These are phyloP conservation scores for Craniophora ligustri DNA, from an alignment of 2,888 invertebrate genomes.

Conservation along the genomic window DNA sequence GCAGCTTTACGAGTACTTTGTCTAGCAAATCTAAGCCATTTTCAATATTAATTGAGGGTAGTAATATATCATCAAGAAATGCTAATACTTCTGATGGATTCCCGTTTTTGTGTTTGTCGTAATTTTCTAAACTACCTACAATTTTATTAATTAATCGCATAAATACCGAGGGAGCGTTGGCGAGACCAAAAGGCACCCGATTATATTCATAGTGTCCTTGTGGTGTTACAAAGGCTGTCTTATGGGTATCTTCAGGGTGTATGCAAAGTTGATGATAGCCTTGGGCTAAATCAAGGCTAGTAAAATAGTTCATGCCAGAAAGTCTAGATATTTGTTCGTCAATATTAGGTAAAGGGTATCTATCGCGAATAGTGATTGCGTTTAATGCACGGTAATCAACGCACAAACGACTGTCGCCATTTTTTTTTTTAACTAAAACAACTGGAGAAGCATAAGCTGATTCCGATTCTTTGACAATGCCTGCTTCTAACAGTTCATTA, in stretches of 20 bases:
- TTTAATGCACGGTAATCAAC: too few species aligned
- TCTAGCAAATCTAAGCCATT: neutral
- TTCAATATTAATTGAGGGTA: neutral
- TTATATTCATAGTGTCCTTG: too few species aligned
- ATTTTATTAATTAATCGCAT: neutral
- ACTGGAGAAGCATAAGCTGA: constrained; percentile 46
- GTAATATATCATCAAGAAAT: neutral
- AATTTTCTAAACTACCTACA: neutral
- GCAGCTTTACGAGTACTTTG: neutral
- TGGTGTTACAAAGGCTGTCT: too few species aligned
- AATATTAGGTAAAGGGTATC: too few species aligned
- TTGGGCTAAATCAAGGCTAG: too few species aligned
- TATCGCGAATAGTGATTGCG: too few species aligned
- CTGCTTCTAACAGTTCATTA: constrained; percentile 42
- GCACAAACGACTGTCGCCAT: too few species aligned
- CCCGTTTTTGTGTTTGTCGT: neutral
- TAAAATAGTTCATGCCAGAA: too few species aligned
- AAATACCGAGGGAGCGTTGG: neutral
- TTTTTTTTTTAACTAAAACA: constrained; percentile 43
- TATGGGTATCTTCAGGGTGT: too few species aligned
- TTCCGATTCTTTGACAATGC: constrained; percentile 48
- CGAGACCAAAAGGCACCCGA: neutral
- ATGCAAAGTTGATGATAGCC: too few species aligned
- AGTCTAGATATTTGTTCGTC: too few species aligned
- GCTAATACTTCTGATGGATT: neutral